phyloP scores from a whole-genome alignment of 2,888 invertebrate genomes.

The Nemotelus pantherinus region DNA sequence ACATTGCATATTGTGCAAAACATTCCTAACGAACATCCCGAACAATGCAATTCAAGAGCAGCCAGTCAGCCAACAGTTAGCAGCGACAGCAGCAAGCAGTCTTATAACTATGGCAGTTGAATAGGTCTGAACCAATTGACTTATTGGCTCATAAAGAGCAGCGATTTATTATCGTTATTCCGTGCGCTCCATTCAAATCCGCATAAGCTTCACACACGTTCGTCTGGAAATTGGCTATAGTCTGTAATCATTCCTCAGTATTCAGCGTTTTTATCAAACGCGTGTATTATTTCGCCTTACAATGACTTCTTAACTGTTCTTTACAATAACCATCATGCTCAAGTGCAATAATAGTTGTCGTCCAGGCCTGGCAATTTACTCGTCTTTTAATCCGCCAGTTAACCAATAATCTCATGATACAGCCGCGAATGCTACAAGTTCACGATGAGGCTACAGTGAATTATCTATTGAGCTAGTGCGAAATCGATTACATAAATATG shows the following conservation, averaged over 20 bases:
- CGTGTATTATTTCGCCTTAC: conserved; percentile 4
- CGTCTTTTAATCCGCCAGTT: conserved; percentile 1
- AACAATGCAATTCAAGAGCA: conserved; percentile 18
- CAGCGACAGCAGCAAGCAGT: background rate
- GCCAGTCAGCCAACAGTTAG: background rate
- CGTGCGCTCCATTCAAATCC: conserved; percentile 22
- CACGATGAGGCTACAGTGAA: conserved; percentile 15
- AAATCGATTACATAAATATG: conserved; percentile 40
- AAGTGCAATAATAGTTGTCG: conserved; percentile 18
- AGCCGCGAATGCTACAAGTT: conserved; percentile 10
- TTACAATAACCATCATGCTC: background rate
- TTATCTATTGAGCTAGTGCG: conserved; percentile 10
- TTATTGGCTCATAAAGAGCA: conserved; percentile 33
- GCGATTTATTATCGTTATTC: conserved; percentile 15
- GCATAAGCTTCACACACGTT: conserved; percentile 18
- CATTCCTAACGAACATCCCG: background rate
- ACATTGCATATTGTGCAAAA: conserved; percentile 2
- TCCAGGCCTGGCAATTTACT: conserved; percentile 20
- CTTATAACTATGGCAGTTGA: background rate
- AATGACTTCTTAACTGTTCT: background rate
- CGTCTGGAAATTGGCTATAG: conserved; percentile 13
- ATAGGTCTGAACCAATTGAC: conserved; percentile 27
- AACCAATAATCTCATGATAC: background rate
- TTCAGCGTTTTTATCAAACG: conserved; percentile 13
- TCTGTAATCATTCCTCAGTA: background rate